Evolutionary conservation across 2,888 invertebrate species (phyloP).

Genomic region (Rhamphomyia laevipes): DNA sequence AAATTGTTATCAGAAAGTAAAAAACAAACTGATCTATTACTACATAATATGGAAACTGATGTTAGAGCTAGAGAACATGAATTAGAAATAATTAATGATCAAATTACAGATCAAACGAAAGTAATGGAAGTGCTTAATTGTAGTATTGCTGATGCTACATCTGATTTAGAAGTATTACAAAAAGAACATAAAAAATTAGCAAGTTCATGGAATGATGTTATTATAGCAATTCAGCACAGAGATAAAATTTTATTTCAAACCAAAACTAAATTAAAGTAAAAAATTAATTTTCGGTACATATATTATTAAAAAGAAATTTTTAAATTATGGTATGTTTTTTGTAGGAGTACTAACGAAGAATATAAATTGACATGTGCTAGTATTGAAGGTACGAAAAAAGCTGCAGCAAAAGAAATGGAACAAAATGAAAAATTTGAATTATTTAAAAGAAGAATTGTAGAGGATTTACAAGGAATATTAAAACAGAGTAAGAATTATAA

Average conservation of each 20-base stretch:
- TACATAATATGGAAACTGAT: slow-evolving; percentile 56
- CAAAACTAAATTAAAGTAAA: not conserved
- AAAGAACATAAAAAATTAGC: slow-evolving; percentile 56
- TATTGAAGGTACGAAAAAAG: slow-evolving; percentile 55
- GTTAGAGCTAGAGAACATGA: slow-evolving; percentile 59
- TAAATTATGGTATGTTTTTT: slow-evolving; percentile 13
- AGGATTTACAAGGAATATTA: slow-evolving; percentile 42
- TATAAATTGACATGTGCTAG: slow-evolving; percentile 45
- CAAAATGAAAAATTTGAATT: slow-evolving; percentile 51
- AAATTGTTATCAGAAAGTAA: slow-evolving; percentile 33
- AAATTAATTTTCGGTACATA: not conserved
- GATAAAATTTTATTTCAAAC: slow-evolving; percentile 54
- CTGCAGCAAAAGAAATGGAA: slow-evolving; percentile 51
- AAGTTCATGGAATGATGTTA: slow-evolving; percentile 62
- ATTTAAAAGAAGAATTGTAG: slow-evolving; percentile 45
- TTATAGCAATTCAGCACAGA: slow-evolving; percentile 55
- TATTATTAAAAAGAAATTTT: not conserved
- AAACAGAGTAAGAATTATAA: slow-evolving; percentile 33
- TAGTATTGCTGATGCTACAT: slow-evolving; percentile 54
- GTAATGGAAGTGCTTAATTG: slow-evolving; percentile 47
- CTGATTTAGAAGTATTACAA: slow-evolving; percentile 59
- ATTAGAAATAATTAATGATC: slow-evolving; percentile 49
- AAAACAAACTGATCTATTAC: slow-evolving; percentile 46
- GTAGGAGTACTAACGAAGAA: slow-evolving; percentile 46
- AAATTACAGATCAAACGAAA: slow-evolving; percentile 50